These are phyloP conservation scores for Enteromius unitaeniatus DNA, from an alignment of 2,797 vertebrate genomes.

Conservation along the genomic window DNA sequence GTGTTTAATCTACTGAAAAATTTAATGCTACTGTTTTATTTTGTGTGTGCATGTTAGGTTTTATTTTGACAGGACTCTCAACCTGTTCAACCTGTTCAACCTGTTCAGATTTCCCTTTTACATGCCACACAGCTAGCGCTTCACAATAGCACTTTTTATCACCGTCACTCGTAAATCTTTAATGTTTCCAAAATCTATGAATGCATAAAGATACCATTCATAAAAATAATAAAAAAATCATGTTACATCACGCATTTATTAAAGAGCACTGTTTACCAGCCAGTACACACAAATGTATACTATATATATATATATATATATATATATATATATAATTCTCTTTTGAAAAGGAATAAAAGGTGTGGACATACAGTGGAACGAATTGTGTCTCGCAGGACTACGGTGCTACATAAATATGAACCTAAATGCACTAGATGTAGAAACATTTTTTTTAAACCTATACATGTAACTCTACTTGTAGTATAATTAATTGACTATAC, in stretches of 20 bases:
- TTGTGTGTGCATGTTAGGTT: not conserved
- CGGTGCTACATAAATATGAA: no score
- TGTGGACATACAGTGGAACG: no score
- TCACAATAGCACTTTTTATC: not conserved
- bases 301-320: not conserved
- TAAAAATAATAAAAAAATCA: not conserved
- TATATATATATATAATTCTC: no score
- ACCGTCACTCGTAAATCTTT: not conserved
- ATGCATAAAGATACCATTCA: not conserved
- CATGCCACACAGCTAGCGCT: not conserved
- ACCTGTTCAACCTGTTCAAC: conserved; percentile 2
- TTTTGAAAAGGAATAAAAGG: no score
- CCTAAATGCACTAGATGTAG: no score
- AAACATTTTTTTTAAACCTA: no score
- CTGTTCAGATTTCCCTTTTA: not conserved
- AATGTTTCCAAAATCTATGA: not conserved
- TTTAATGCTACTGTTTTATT: not conserved
- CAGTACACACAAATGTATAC: not conserved
- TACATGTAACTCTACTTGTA: no score
- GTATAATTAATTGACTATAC: no score
- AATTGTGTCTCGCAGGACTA: no score
- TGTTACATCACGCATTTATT: not conserved
- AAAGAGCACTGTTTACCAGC: not conserved
- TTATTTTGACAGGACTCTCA: not conserved
- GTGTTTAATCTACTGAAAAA: not conserved